phyloP scores from a whole-genome alignment of 2,888 invertebrate species.

The Spilarctia lutea region DNA sequence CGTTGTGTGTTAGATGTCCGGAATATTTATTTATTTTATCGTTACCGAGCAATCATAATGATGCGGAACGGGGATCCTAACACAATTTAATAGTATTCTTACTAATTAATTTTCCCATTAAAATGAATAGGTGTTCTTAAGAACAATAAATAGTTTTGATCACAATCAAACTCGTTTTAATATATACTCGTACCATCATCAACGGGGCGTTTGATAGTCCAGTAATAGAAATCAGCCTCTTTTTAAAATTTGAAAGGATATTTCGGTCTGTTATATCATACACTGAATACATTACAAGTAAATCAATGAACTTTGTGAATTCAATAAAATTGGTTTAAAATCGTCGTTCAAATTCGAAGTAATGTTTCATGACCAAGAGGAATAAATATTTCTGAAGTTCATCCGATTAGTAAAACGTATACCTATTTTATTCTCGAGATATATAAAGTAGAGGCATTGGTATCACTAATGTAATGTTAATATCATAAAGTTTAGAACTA shows the following conservation, averaged over 20 bases:
- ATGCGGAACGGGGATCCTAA: no score
- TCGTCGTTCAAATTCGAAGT: not conserved
- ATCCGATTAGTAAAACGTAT: not conserved
- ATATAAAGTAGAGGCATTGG: not conserved
- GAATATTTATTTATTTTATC: no score
- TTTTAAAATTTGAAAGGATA: no score
- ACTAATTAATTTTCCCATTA: not conserved
- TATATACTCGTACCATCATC: not conserved
- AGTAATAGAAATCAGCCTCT: no score
- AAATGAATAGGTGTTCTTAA: not conserved
- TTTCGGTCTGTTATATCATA: not conserved
- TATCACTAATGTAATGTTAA: not conserved
- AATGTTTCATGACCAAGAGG: not conserved
- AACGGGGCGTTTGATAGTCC: not conserved
- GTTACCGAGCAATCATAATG: no score
- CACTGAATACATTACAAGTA: not conserved
- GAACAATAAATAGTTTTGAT: not conserved
- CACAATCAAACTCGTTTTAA: not conserved
- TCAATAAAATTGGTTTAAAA: not conserved
- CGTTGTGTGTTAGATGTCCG: no score
- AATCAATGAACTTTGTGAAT: not conserved
- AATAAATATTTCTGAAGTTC: not conserved
- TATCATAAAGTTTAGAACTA: slow-evolving; percentile 10
- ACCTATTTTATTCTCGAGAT: not conserved
- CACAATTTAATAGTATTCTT: no score